Evolutionary conservation across 53 echinoderm and acorn worm genomes (phyloP).

Genomic region (Luidia sarsii): DNA sequence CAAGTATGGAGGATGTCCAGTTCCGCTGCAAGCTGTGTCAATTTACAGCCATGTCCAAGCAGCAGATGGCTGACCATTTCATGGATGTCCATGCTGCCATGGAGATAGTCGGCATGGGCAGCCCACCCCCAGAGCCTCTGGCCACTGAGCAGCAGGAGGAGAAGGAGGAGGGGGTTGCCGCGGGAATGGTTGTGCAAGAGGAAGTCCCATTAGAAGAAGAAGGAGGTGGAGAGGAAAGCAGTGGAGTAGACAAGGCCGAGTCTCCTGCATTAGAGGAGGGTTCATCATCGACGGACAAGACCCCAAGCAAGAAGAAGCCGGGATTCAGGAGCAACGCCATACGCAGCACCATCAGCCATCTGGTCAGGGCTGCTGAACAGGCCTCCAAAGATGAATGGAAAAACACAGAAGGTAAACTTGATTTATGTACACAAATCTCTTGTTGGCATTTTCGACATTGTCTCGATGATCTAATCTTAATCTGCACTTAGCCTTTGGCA

Average conservation of each 20-base stretch:
- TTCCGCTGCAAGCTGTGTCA: conserved; percentile 92
- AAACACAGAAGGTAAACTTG: not conserved
- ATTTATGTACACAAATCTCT: not conserved
- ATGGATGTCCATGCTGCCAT: conserved; percentile 78
- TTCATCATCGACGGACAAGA: not conserved
- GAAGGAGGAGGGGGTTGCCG: not conserved
- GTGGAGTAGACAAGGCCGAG: not conserved
- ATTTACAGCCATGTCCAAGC: conserved; percentile 66
- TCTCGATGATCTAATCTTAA: too few species aligned
- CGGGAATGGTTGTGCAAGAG: too few species aligned
- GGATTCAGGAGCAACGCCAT: conserved; percentile 31
- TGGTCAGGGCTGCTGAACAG: conserved; percentile 47
- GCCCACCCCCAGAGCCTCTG: not conserved
- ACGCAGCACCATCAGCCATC: conserved; percentile 48
- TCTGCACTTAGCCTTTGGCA: too few species aligned
- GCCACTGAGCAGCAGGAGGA: not conserved
- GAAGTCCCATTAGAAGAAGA: too few species aligned
- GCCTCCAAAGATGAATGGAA: conserved; percentile 1
- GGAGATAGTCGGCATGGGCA: conserved; percentile 42
- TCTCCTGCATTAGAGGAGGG: not conserved
- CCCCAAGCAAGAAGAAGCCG: not conserved
- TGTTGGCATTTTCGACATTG: too few species aligned
- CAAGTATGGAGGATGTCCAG: conserved; percentile 59
- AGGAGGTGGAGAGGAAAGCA: conserved; percentile 30
- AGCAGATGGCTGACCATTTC: conserved; percentile 89